Conservation (phyloP, 2,113 vertebrate species). For the Gopherus flavomarginatus region DNA sequence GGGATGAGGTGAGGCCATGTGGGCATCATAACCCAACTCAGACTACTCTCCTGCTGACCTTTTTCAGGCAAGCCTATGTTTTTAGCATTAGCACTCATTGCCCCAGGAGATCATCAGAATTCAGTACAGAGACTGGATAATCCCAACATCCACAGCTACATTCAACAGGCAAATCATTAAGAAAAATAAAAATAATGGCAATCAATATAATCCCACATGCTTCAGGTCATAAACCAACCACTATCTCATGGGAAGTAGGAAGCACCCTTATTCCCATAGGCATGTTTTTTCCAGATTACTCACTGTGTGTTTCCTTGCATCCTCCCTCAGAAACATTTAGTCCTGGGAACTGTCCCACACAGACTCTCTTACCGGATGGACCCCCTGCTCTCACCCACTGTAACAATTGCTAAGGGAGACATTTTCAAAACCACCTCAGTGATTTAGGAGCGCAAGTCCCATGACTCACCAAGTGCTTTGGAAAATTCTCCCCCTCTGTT, state of each 20-base stretch:
- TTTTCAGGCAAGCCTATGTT: background rate
- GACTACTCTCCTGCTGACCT: background rate
- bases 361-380: too few relatives aligned
- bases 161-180: slow-evolving; percentile 16
- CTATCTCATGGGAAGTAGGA: background rate
- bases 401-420: too few relatives aligned
- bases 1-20: too few relatives aligned
- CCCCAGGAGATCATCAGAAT: background rate
- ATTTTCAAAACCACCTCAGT: too few relatives aligned
- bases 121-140: background rate
- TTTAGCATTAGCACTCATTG: background rate
- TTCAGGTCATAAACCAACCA: background rate
- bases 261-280: background rate
- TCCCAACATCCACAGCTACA: background rate
- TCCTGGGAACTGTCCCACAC: background rate
- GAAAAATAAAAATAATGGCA: background rate
- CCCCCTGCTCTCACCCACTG: too few relatives aligned
- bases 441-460: too few relatives aligned
- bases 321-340: background rate
- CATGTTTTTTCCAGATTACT: background rate
- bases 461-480: too few relatives aligned
- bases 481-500: too few relatives aligned
- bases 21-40: background rate
- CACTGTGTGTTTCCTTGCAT: background rate
- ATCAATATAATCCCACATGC: background rate